Conservation (phyloP, 2,888 invertebrate genomes). For the Selenia dentaria region DNA sequence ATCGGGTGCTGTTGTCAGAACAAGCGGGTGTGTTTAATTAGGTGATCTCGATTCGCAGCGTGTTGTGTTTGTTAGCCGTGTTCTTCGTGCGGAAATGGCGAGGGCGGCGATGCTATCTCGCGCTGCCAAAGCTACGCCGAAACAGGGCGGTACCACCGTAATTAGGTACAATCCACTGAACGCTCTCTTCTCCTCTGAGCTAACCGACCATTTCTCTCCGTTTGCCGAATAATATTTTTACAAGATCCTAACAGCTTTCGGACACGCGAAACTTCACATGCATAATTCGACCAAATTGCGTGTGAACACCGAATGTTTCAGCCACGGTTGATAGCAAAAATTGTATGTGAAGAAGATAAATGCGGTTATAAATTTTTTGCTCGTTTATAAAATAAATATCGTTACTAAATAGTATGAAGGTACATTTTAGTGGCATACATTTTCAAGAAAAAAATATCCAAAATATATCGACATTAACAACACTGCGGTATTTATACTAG, state of each 20-base stretch:
- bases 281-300: constrained; percentile 57
- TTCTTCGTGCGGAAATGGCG: constrained; percentile 52
- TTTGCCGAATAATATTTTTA: constrained; percentile 71
- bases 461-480: constrained; percentile 32
- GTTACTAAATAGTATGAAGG: constrained; percentile 36
- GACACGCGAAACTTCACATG: constrained; percentile 65
- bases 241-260: constrained; percentile 66
- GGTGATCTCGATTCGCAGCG: constrained; percentile 62
- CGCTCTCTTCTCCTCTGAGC: constrained; percentile 43
- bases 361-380: constrained; percentile 50
- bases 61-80: constrained; percentile 37
- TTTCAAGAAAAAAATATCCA: constrained; percentile 32
- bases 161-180: constrained; percentile 72
- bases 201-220: constrained; percentile 62
- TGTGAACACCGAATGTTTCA: constrained; percentile 68
- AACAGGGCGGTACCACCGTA: constrained; percentile 66
- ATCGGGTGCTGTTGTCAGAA: constrained; percentile 40
- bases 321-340: constrained; percentile 58
- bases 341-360: constrained; percentile 32
- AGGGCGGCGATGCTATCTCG: constrained; percentile 64
- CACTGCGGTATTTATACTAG: constrained; percentile 21
- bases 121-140: constrained; percentile 59
- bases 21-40: constrained; percentile 60
- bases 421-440: constrained; percentile 15
- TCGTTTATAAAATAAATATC: constrained; percentile 45